Conservation (phyloP, 1,140 invertebrate genomes). For the Pseudobourletiella spinata region DNA sequence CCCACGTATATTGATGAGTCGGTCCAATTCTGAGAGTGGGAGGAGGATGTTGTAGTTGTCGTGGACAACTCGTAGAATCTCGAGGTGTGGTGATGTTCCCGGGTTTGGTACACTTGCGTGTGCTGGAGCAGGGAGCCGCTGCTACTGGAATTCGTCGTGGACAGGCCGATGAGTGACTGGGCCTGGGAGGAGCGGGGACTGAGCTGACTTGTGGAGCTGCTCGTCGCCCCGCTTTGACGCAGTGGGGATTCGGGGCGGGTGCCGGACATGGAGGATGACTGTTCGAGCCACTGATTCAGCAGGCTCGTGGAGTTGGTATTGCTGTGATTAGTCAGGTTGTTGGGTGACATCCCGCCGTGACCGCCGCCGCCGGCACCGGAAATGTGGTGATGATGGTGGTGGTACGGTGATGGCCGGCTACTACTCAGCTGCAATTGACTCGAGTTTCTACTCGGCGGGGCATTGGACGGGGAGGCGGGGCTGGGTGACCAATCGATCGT, state of each 20-base stretch:
- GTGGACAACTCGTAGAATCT: neutral
- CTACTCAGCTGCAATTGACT: neutral
- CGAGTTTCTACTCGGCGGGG: neutral
- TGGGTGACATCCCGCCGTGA: neutral
- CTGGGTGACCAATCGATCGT: conserved; percentile 3
- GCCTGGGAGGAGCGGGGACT: neutral
- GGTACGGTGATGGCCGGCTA: neutral
- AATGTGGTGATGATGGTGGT: conserved; percentile 13
- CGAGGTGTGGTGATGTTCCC: neutral
- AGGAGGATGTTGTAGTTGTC: neutral
- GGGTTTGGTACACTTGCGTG: neutral
- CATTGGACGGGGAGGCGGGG: neutral
- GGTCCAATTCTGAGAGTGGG: conserved; percentile 21
- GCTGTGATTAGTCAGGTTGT: neutral
- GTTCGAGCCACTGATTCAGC: conserved; percentile 24
- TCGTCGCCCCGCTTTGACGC: too few relatives aligned
- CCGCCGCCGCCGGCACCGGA: neutral
- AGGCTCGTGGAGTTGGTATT: conserved; percentile 13
- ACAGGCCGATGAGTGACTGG: neutral
- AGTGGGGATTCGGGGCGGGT: neutral
- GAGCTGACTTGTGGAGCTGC: neutral
- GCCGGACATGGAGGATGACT: conserved; percentile 7
- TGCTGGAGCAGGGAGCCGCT: neutral
- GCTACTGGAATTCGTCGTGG: neutral
- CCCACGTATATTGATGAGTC: conserved; percentile 15